phyloP scores from a whole-genome alignment of 2,888 invertebrate species.

The Drosophila neotestacea region DNA sequence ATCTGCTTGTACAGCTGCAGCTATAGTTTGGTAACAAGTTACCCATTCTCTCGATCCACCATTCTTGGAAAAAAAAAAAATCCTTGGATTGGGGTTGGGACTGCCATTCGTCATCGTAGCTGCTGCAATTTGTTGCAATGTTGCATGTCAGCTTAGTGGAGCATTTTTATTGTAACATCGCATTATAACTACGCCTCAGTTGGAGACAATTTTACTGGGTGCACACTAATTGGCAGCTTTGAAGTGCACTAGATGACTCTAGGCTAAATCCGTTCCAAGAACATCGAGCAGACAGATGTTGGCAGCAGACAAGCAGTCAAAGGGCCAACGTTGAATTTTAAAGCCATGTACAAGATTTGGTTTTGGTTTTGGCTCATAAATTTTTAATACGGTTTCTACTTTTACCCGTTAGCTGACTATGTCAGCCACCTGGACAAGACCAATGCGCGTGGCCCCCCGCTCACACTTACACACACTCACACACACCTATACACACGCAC shows the following conservation, averaged over 20 bases:
- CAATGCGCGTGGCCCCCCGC: slow-evolving; percentile 53
- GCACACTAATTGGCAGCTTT: slow-evolving; percentile 72
- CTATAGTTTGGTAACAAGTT: slow-evolving; percentile 1
- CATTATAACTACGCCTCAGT: slow-evolving; percentile 60
- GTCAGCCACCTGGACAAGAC: slow-evolving; percentile 55
- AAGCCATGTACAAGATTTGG: slow-evolving; percentile 36
- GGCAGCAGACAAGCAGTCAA: slow-evolving; percentile 1
- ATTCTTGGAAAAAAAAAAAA: background rate
- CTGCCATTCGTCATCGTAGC: slow-evolving; percentile 58
- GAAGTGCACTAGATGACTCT: slow-evolving; percentile 17
- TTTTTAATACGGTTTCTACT: slow-evolving; percentile 61
- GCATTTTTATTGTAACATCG: slow-evolving; percentile 72
- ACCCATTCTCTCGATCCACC: background rate
- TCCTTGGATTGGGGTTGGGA: background rate
- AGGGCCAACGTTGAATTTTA: slow-evolving; percentile 38
- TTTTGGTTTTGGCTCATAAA: slow-evolving; percentile 56
- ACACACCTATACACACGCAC: slow-evolving; percentile 29
- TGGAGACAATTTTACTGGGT: slow-evolving; percentile 58
- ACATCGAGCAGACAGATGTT: slow-evolving; percentile 1
- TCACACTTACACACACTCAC: slow-evolving; percentile 50
- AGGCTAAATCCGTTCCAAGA: slow-evolving; percentile 28
- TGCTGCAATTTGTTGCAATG: slow-evolving; percentile 76
- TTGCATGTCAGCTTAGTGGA: slow-evolving; percentile 76
- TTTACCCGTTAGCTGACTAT: slow-evolving; percentile 41
- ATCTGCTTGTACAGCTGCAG: background rate